Evolutionary conservation across 2,888 invertebrate genomes (phyloP).

Genomic region (Achlya flavicornis): DNA sequence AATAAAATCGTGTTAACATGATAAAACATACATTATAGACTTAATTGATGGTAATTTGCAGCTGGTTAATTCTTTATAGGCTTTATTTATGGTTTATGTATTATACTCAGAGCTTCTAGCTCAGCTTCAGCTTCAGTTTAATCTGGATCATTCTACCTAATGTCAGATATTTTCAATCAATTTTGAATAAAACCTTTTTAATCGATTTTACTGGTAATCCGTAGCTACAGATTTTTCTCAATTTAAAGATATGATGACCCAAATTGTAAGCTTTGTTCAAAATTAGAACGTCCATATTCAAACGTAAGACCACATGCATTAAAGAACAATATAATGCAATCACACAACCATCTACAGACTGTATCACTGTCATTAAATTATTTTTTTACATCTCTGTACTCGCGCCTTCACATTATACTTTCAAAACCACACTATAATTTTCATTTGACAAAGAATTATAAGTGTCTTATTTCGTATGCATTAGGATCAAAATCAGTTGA

Average conservation of each 20-base stretch:
- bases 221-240: too few species aligned
- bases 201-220: too few species aligned
- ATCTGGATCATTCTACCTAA: background rate
- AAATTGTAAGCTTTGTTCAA: background rate
- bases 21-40: background rate
- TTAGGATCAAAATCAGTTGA: slow-evolving; percentile 1
- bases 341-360: slow-evolving; percentile 38
- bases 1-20: background rate
- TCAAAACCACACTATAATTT: slow-evolving; percentile 23
- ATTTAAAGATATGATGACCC: too few species aligned
- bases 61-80: background rate
- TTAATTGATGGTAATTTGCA: background rate
- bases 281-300: slow-evolving; percentile 37
- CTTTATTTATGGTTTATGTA: background rate
- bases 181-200: too few species aligned
- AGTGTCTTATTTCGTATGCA: background rate
- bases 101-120: too few species aligned
- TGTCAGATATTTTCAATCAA: too few species aligned
- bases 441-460: slow-evolving; percentile 8
- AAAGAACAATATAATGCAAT: slow-evolving; percentile 45
- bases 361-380: slow-evolving; percentile 59
- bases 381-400: slow-evolving; percentile 48
- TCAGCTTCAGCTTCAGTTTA: background rate
- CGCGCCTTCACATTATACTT: slow-evolving; percentile 34
- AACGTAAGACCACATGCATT: slow-evolving; percentile 34